phyloP scores from a whole-genome alignment of 1,140 invertebrate genomes.

The Lordiphosa stackelbergi region DNA sequence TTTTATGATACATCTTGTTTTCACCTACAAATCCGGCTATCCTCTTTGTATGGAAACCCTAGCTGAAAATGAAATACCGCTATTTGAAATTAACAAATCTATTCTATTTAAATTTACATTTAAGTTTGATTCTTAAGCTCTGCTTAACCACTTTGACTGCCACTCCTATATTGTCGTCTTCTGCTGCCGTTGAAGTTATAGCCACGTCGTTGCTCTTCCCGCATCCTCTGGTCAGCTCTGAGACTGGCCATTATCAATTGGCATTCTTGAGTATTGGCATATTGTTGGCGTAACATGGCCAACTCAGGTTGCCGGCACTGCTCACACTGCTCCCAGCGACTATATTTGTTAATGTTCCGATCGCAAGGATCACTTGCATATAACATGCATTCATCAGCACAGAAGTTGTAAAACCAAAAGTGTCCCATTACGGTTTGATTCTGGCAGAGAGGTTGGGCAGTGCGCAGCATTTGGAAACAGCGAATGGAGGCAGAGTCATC shows the following conservation, averaged over 20 bases:
- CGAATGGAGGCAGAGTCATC: constrained; percentile 26
- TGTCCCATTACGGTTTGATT: constrained; percentile 46
- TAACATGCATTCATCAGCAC: constrained; percentile 60
- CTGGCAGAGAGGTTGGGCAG: constrained; percentile 25
- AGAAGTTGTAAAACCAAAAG: constrained; percentile 72
- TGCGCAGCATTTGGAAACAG: constrained; percentile 50
- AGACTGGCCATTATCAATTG: constrained; percentile 16
- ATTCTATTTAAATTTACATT: not conserved
- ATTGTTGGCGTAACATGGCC: constrained; percentile 18
- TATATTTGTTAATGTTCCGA: constrained; percentile 64
- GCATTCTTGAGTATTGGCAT: constrained; percentile 29
- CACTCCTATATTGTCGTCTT: constrained; percentile 14
- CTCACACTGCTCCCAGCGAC: constrained; percentile 46
- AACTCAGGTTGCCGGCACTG: constrained; percentile 40
- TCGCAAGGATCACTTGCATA: constrained; percentile 60
- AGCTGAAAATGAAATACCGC: no score
- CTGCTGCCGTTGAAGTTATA: constrained; percentile 3
- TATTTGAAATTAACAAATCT: no score
- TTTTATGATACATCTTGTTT: no score
- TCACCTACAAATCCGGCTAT: no score
- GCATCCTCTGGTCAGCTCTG: constrained; percentile 19
- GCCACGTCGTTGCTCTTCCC: constrained; percentile 17
- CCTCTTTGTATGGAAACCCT: no score
- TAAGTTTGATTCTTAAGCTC: constrained; percentile 1
- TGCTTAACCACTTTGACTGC: constrained; percentile 17